These are phyloP conservation scores for Drosophila mayaguana DNA, from an alignment of 2,888 invertebrate genomes.

Conservation along the genomic window DNA sequence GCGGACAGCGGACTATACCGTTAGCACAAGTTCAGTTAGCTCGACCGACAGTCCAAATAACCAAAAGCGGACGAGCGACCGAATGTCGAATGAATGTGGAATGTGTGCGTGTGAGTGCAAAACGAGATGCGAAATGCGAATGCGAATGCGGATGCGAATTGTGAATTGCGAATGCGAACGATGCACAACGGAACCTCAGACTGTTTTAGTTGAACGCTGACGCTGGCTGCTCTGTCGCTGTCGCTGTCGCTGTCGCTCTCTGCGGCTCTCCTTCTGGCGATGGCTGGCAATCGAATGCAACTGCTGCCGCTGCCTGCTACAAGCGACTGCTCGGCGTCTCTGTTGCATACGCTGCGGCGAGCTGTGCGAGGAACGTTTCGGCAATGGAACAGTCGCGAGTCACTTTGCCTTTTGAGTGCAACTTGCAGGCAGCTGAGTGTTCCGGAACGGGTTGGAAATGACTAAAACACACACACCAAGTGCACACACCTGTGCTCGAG, in stretches of 20 bases:
- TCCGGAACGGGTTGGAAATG: slow-evolving; percentile 21
- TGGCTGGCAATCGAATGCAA: slow-evolving; percentile 66
- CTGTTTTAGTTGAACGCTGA: slow-evolving; percentile 12
- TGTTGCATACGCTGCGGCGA: slow-evolving; percentile 47
- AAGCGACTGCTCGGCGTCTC: slow-evolving; percentile 58
- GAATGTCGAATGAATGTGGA: slow-evolving; percentile 44
- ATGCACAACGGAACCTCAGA: slow-evolving; percentile 30
- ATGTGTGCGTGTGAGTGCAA: slow-evolving; percentile 28
- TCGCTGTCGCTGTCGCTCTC: slow-evolving; percentile 9
- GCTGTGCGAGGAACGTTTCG: slow-evolving; percentile 40
- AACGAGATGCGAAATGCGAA: slow-evolving; percentile 35
- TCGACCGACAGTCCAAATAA: slow-evolving; percentile 15
- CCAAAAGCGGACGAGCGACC: slow-evolving; percentile 20
- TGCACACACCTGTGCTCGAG: slow-evolving; percentile 31
- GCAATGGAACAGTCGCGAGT: slow-evolving; percentile 34
- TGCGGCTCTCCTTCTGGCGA: slow-evolving; percentile 26
- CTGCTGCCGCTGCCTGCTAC: slow-evolving; percentile 67
- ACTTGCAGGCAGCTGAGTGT: slow-evolving; percentile 48
- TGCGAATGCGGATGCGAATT: slow-evolving; percentile 23
- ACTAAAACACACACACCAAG: slow-evolving; percentile 9
- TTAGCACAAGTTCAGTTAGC: slow-evolving; percentile 11
- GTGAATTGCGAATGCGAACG: slow-evolving; percentile 28
- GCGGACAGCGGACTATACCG: not conserved
- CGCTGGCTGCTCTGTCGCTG: slow-evolving; percentile 19
- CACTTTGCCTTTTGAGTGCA: slow-evolving; percentile 48